Evolutionary conservation across 1,140 invertebrate species (phyloP), one percentile per base, ranked within the genome.

Genomic region (Homarus americanus): DNA sequence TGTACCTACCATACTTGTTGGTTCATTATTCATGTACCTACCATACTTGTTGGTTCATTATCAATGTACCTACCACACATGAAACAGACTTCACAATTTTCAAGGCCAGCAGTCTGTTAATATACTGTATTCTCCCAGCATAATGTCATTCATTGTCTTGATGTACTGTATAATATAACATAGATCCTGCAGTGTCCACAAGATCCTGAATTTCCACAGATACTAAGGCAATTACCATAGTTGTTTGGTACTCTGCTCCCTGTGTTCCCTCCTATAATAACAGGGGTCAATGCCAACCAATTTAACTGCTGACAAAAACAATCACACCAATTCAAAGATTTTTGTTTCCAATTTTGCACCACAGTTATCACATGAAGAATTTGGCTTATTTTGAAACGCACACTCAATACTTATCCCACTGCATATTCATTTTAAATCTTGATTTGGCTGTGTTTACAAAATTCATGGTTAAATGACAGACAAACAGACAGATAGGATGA

Each of bases 21-120:
- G n/a, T n/a, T n/a, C n/a, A n/a, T n/a, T n/a, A n/a, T n/a, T n/a
- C n/a, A n/a, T n/a, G n/a, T n/a, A n/a, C n/a, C n/a, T n/a, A n/a
- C n/a, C n/a, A n/a, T n/a, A n/a, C n/a, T n/a, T n/a, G n/a, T n/a
- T n/a, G n/a, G n/a, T n/a, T n/a, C 49, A 85, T 34, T 66, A 85
- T 53, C 79, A 82, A 53, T 53, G 28, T 32, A 82, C 79, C 79
- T 63, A 53, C 53, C 79, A 82, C 28, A 82, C 44, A 28, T 53
- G 79, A 49, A 36, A 38, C 79, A 69, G 63, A 32, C n/a, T 32
- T 69, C 4, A 69, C n/a, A 32, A 28, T 69, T 69, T 28, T 69
- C 28, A 12, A 32, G 63, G 63, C 9, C 63, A 20, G 12, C 20
- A 63, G 58, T 63, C 58, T 63, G 15, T 49, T 49, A 17, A 24